Percentiles rank a stretch among this genome's conserved stretches.
These are phyloP conservation scores for Peromyscus nudipes DNA, from an alignment of 2,797 vertebrate species.

Conservation along the genomic window DNA sequence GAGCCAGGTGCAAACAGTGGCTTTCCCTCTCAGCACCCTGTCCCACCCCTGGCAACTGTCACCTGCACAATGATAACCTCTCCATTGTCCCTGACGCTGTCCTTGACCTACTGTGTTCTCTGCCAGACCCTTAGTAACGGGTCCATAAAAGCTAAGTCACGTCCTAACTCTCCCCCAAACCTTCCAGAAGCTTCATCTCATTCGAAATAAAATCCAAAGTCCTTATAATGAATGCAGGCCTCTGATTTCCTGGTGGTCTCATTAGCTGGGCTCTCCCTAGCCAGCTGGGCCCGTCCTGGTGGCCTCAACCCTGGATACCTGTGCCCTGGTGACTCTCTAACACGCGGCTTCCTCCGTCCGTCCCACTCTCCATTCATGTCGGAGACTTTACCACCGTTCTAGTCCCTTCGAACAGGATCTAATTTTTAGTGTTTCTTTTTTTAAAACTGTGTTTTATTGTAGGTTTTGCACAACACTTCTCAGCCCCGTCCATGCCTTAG, in stretches of 20 bases:
- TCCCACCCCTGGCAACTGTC: not conserved
- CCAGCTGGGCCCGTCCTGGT: not conserved
- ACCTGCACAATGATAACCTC: not conserved
- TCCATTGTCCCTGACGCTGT: not conserved
- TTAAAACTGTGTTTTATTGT: not conserved
- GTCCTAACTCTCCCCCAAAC: not conserved
- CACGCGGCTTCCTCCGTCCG: not conserved
- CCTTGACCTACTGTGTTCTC: not conserved
- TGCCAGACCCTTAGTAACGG: not conserved
- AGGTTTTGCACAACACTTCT: not conserved
- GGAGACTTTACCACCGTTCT: not conserved
- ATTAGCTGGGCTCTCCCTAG: not conserved
- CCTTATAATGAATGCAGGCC: not conserved
- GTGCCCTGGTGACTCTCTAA: not conserved
- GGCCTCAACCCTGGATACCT: not conserved
- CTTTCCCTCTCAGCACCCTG: not conserved
- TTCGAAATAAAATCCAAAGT: not conserved
- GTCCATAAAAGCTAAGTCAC: not conserved
- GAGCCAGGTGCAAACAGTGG: not conserved
- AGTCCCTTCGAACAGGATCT: not conserved
- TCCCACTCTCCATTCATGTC: not conserved
- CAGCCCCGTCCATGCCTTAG: not conserved
- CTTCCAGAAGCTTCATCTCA: not conserved
- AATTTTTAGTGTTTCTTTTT: not conserved
- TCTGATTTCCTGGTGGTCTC: not conserved